Percentiles rank a stretch among this genome's conserved stretches.
Conservation (phyloP, 2,888 invertebrate species). For the Xanthia togata region DNA sequence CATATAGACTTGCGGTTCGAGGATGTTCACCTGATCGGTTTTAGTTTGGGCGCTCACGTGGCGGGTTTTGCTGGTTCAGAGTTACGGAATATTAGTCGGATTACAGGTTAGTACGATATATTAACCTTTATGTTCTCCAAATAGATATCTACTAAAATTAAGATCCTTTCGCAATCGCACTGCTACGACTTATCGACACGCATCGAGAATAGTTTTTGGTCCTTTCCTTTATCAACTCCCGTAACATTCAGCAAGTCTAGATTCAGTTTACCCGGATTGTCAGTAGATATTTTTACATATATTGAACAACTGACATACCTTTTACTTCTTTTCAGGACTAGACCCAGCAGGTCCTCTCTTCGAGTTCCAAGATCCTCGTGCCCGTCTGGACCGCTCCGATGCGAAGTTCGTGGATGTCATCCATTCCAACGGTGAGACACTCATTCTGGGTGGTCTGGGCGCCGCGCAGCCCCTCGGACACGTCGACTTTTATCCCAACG, state of each 20-base stretch:
- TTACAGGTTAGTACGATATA: slow-evolving; percentile 91
- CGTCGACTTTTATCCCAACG: slow-evolving; percentile 98
- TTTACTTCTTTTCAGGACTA: slow-evolving; percentile 89
- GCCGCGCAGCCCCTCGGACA: slow-evolving; percentile 98
- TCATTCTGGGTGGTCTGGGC: slow-evolving; percentile 96
- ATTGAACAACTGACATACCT: not conserved
- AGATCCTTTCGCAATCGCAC: not conserved
- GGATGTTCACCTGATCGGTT: slow-evolving; percentile 96
- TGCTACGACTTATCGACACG: not conserved
- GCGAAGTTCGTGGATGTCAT: slow-evolving; percentile 98
- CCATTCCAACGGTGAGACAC: slow-evolving; percentile 97
- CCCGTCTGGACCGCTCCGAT: slow-evolving; percentile 95
- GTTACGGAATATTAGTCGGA: slow-evolving; percentile 94
- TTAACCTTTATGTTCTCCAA: not conserved
- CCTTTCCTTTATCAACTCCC: not conserved
- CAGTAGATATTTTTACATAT: not conserved
- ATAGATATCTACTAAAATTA: not conserved
- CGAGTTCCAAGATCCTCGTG: slow-evolving; percentile 96
- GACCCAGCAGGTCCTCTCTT: slow-evolving; percentile 98
- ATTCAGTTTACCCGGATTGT: not conserved
- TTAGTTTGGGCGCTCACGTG: slow-evolving; percentile 97
- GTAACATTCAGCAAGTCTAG: not conserved
- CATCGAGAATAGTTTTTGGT: not conserved
- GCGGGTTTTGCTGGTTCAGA: slow-evolving; percentile 97
- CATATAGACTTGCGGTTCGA: slow-evolving; percentile 93